Evolutionary conservation across 2,888 invertebrate species (phyloP).

Genomic region (Horisme vitalbata): DNA sequence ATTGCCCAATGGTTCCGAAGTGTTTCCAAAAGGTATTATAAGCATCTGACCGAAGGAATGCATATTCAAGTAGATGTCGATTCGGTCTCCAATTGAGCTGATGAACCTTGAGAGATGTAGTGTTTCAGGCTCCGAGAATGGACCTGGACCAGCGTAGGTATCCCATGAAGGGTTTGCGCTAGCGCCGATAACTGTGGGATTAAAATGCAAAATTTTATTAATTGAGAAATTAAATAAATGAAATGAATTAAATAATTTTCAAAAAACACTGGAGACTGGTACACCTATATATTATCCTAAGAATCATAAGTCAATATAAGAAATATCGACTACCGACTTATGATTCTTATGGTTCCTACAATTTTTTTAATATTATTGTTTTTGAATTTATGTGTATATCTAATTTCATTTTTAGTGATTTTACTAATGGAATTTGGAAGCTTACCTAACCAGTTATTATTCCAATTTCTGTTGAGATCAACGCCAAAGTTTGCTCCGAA

Average conservation of each 20-base stretch:
- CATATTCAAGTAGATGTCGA: slow-evolving; percentile 86
- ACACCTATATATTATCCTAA: no score
- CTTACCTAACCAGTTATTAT: slow-evolving; percentile 80
- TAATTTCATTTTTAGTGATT: background rate
- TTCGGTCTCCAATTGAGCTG: slow-evolving; percentile 62
- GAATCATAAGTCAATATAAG: no score
- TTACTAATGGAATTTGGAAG: background rate
- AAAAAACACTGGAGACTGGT: no score
- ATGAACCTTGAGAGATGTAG: slow-evolving; percentile 80
- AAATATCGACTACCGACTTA: no score
- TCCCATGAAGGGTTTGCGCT: slow-evolving; percentile 83
- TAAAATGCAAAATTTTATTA: background rate
- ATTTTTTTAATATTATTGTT: no score
- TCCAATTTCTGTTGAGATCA: slow-evolving; percentile 92
- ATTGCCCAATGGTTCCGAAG: slow-evolving; percentile 80
- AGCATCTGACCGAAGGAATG: slow-evolving; percentile 89
- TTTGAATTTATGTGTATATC: no score
- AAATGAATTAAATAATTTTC: no score
- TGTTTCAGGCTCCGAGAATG: slow-evolving; percentile 89
- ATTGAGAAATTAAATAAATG: no score
- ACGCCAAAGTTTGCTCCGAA: slow-evolving; percentile 82
- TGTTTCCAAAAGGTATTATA: slow-evolving; percentile 87
- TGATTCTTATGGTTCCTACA: no score
- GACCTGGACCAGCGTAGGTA: slow-evolving; percentile 84
- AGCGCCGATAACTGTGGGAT: slow-evolving; percentile 71